Base-by-base conservation (phyloP, 2,797 vertebrate species). In the Hydrophis major region DNA sequence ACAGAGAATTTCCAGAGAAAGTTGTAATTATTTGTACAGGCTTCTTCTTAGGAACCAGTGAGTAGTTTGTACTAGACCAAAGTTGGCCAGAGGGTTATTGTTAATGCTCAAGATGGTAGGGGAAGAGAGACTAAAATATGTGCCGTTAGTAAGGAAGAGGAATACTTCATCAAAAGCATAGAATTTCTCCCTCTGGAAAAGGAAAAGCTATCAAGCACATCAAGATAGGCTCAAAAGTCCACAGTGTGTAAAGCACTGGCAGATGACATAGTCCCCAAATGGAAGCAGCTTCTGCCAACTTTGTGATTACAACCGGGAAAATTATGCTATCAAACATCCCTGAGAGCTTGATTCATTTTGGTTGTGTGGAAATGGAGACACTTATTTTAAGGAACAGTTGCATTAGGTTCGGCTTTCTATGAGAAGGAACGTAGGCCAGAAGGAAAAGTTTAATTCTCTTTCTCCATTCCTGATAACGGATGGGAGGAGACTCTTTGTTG, bases 201-300 rank as follows among this genome's bases (percentile, higher is more conserved):
- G 13, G 56, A 59, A 59, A 32, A 59, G 93, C 56, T 74, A 93
- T 94, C 4, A 91, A 91, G 95, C 94, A 88, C 60, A 93, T 78
- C 37, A 97, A 97, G 96, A 95, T 96, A 96, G 93, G 96, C 97
- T 97, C 91, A 96, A 96, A 97, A 96, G 97, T 98, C 97, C 0
- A 94, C 83, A 42, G 94, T 93, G 96, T 97, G 97, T 96, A 97
- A 47, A 50, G 12, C 50, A 95, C 95, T 95, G 97, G 96, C 96
- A 96, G 96, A 92, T 63, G 93, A 95, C 95, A 91, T 90, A 94
- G 90, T 93, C 96, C 94, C 47, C 78, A 22, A 74, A n/a, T 83
- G 87, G 96, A 66, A 88, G 94, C 25, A 66, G 93, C 69, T 53
- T 27, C 89, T 90, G 96, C 97, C 97, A 97, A 95, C 87, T 94